These are phyloP conservation scores for Redunca redunca DNA, from an alignment of 2,113 vertebrate species.

Conservation along the genomic window DNA sequence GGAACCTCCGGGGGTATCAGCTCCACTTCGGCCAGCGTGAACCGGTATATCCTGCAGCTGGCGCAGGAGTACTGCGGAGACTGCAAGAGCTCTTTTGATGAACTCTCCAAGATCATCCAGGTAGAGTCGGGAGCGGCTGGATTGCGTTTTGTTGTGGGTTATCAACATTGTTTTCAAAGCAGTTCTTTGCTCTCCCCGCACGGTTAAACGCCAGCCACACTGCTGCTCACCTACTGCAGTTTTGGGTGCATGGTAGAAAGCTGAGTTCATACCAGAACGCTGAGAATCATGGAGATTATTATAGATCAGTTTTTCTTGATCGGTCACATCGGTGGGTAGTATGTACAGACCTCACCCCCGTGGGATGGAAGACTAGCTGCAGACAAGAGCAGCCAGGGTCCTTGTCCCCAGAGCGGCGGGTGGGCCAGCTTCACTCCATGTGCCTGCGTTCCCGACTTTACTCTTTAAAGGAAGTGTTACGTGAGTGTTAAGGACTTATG, in stretches of 20 bases:
- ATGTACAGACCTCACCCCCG: neutral
- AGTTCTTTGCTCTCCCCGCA: neutral
- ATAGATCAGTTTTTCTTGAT: neutral
- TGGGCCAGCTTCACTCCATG: neutral
- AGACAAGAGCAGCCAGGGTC: neutral
- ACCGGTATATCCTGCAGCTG: constrained; percentile 97
- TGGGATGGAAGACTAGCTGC: neutral
- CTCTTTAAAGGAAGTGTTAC: neutral
- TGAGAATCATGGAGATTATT: neutral
- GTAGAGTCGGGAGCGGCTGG: constrained; percentile 67
- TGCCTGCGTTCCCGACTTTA: neutral
- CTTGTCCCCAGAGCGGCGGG: too few species aligned
- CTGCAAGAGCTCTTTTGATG: constrained; percentile 98
- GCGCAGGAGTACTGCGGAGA: constrained; percentile 98
- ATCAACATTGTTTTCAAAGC: neutral
- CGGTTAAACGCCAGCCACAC: neutral
- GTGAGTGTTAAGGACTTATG: neutral
- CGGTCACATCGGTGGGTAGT: neutral
- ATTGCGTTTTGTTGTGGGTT: neutral
- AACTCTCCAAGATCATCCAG: constrained; percentile 99
- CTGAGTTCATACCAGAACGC: neutral
- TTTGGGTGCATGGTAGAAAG: neutral
- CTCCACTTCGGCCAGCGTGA: constrained; percentile 94
- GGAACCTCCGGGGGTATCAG: constrained; percentile 90
- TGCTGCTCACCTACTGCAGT: neutral